Base-by-base conservation (phyloP, 2,797 vertebrate species). In the Cossypha caffra region DNA sequence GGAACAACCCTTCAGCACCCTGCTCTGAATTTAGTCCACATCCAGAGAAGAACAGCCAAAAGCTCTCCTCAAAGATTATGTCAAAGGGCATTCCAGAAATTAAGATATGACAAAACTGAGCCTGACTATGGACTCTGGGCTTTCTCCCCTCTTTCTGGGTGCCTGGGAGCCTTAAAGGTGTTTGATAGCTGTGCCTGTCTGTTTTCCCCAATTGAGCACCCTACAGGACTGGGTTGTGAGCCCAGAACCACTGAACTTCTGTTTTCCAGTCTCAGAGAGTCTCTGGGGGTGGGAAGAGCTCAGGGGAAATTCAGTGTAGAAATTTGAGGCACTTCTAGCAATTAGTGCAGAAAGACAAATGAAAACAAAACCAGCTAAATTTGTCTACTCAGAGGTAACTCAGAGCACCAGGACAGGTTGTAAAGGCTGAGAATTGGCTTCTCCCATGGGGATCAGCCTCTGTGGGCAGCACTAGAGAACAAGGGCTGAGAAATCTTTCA, bases 181-280 rank as follows among this genome's bases (percentile, higher is more conserved):
- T 5, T 37, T 76, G 40, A 29, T 37, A 50, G 11, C 20, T 37
- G 11, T 7, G n/a, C 4, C 24, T 45, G 18, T 31, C 23, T 73
- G 18, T 43, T 18, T 16, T 73, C 13, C 51, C 26, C 5, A 35
- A 0, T 6, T 16, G 16, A 75, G 35, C 35, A 40, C 5, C 7
- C 10, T 3, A 0, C 0, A 0, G 24, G 25, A 63, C 18, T 29
- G 7, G 7, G 5, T 8, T 51, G 45, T 28, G 29, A 79, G 18
- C 28, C 58, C 33, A 71, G 20, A 10, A 33, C 14, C 16, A 4
- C 23, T 2, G 21, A 29, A 13, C 16, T 43, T 10, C 8, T 40
- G 7, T 50, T 52, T 77, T 10, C 12, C 45, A 20, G 33, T 33
- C 28, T 51, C 33, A 48, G 37, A 23, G 16, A 20, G 67, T 11